Base-by-base conservation (phyloP, 2,888 invertebrate genomes). In the Brachycybe producta region DNA sequence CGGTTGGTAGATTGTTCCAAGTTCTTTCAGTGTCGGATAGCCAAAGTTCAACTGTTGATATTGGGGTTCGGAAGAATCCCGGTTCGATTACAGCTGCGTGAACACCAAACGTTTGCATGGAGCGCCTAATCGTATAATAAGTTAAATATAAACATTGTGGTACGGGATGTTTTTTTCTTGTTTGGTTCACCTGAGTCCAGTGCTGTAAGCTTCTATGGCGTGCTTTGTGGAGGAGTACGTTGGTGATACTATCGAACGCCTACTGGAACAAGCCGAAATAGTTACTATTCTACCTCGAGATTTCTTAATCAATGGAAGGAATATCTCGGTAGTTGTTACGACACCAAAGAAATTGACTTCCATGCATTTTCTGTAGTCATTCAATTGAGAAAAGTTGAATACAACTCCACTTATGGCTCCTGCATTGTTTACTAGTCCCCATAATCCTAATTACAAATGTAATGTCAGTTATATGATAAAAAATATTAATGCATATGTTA, bases 71-170 rank as follows among this genome's bases (percentile, higher is more conserved):
- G 19, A 47, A 47, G 5, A 27, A 4, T 7, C 47, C 47, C 27
- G 47, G 47, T 17, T 47, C 47, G 27, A 47, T 47, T 21, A 47
- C 26, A 8, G 13, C 11, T 2, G 39, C 47, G 8, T 27, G 24
- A 5, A 26, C 47, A 27, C 27, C 39, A n/a, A 39, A 47, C 11
- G 8, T 5, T 27, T 24, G 26, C 47, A 39, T 38, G 27, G 38
- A 36, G 36, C 47, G 36, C 27, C 47, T 47, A 15, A n/a, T n/a
- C n/a, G n/a, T n/a, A n/a, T n/a, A n/a, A n/a, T n/a, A n/a, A n/a
- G n/a, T n/a, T n/a, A n/a, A n/a, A n/a, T n/a, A n/a, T n/a, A n/a
- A n/a, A n/a, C n/a, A n/a, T n/a, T n/a, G n/a, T n/a, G n/a, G n/a
- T n/a, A n/a, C n/a, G n/a, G n/a, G n/a, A n/a, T n/a, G n/a, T n/a